Base-by-base conservation (phyloP, 2,888 invertebrate species). In the Venusia cambrica region DNA sequence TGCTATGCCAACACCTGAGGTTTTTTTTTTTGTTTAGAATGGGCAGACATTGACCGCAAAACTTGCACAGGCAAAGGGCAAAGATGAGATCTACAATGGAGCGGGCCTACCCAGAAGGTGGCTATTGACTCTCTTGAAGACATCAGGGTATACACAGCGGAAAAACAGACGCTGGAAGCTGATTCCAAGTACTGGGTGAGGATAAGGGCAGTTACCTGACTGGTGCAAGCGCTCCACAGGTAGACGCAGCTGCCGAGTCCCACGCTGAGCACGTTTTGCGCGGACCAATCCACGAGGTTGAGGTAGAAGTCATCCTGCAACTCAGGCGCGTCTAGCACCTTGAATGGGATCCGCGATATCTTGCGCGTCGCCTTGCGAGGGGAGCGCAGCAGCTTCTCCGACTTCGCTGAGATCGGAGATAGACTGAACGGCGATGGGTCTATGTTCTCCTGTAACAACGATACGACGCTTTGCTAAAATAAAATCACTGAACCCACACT, bases 271-370 rank as follows among this genome's bases (percentile, higher is more conserved):
- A 99, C 97, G 79, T 99, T 99, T 81, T 97, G 97, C 29, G 98
- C 96, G 2, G 98, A 98, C 99, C 99, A 99, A 77, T 99, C 99
- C 15, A 99, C 99, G 45, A 99, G 90, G 84, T 99, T 99, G 53
- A 99, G 85, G 75, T 98, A 98, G 88, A 99, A 99, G 85, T 99
- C 99, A 81, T 99, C 99, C 84, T 99, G 97, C 35, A 98, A 84
- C 78, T 98, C 98, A 2, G 98, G 98, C 1, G 98, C 98, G 70
- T 98, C 98, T 26, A 98, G 88, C 15, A 98, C 92, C 88, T 99
- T 99, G 87, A 98, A 99, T 1, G 99, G 99, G 73, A 99, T 98
- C 73, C 98, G 92, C 1, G 98, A 97, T 56, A 99, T 99, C 88
- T 99, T 99, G 47, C 99, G 87, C 1, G 97, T 97, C n/a, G 98